These are phyloP conservation scores for Erpobdella octoculata DNA, from an alignment of 2,888 invertebrate species.

Conservation along the genomic window DNA sequence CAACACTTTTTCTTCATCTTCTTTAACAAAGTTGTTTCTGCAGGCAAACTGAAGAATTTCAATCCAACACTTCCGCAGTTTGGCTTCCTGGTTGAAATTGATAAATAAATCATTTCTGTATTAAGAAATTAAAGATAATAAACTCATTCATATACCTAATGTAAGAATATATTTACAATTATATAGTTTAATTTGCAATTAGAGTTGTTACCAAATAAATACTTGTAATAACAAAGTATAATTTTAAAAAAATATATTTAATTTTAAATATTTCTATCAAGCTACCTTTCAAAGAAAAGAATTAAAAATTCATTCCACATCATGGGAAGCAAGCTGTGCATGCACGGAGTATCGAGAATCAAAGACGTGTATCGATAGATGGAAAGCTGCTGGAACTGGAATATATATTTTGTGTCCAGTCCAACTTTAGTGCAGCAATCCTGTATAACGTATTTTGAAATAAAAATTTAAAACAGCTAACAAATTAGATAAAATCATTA, in stretches of 20 bases:
- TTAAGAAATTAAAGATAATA: too few relatives aligned
- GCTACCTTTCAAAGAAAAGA: constrained; percentile 10
- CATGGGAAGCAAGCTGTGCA: constrained; percentile 65
- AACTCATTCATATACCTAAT: neutral
- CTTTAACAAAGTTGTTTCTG: constrained; percentile 63
- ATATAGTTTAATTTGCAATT: too few relatives aligned
- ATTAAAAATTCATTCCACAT: constrained; percentile 65
- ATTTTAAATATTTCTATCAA: neutral
- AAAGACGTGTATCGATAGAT: constrained; percentile 71
- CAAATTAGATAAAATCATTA: too few relatives aligned
- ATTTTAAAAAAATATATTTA: neutral
- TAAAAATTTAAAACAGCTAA: too few relatives aligned
- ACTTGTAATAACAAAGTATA: neutral
- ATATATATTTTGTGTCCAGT: neutral
- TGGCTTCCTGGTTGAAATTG: constrained; percentile 53
- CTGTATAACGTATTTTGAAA: too few relatives aligned
- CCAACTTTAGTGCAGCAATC: neutral
- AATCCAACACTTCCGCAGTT: constrained; percentile 64
- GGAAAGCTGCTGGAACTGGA: constrained; percentile 26
- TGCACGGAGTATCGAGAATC: constrained; percentile 62
- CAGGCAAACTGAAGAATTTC: constrained; percentile 67
- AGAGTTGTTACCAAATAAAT: neutral
- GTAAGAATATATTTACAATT: neutral
- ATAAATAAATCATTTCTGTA: too few relatives aligned
- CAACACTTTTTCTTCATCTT: constrained; percentile 65